Base-by-base conservation (phyloP, 1,140 invertebrate genomes). In the Conus ventricosus region DNA sequence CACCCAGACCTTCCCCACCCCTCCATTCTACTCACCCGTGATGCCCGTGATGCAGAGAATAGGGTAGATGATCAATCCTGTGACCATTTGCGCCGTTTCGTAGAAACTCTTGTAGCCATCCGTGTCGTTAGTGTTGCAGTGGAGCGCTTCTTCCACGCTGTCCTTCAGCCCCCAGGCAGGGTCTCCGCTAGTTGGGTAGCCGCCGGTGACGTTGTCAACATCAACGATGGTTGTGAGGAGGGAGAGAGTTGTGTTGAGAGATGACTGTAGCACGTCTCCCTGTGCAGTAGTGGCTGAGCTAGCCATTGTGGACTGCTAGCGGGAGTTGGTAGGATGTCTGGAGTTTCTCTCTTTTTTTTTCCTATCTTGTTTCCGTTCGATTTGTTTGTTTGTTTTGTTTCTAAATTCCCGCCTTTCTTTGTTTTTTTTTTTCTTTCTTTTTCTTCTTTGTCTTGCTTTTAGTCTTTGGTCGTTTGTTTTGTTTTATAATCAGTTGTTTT, bases 21-120 rank as follows among this genome's bases (percentile, higher is more conserved):
- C 39, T 11, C 15, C 27, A n/a, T 55, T 7, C 53, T 23, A 23
- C 57, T 63, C n/a, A 87, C 85, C 97, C 85, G 97, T 95, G 57
- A 97, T 96, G 88, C 97, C 97, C 67, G 97, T 95, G 89, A 97
- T 95, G 90, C 97, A 96, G 87, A 97, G 95, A 55, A 97, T 96
- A 27, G 97, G 97, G 88, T 97, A 96, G 78, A 97, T 95, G 75
- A 97, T 93, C 1, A 95, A 89, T 55, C 94, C 95, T 0, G 94
- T 95, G 10, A 95, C 91, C 83, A 93, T 92, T 85, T 94, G 94
- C 5, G 95, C 94, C n/a, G 90, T 91, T 25, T 91, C 88, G 88
- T 94, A 95, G 84, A 95, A 95, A 23, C 90, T 89, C 27, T 90
- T 81, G 85, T 90, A 91, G n/a, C 90, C 91, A 13, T 87, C 87